Evolutionary conservation across 2,888 invertebrate species (phyloP).

Genomic region (Pseudanteris insignis): DNA sequence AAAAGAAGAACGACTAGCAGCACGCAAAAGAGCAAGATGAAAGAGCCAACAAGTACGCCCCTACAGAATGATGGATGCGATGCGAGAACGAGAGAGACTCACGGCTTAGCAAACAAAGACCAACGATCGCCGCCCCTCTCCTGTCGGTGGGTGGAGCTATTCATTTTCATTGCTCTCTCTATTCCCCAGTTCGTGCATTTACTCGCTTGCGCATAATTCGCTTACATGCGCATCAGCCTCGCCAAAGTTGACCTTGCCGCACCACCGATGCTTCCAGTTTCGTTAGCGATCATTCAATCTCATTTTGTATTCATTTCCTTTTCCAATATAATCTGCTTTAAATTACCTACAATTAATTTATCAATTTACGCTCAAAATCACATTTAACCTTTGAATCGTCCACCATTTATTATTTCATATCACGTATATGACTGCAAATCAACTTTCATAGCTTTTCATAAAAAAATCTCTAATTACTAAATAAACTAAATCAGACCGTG

Average conservation of each 20-base stretch:
- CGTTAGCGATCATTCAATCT: too few species aligned
- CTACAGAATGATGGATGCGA: conserved; percentile 66
- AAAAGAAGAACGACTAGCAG: conserved; percentile 35
- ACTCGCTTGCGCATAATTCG: conserved; percentile 37
- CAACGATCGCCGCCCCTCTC: conserved; percentile 45
- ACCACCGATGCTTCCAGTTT: conserved; percentile 32
- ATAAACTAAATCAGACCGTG: too few species aligned
- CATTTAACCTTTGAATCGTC: too few species aligned
- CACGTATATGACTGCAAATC: too few species aligned
- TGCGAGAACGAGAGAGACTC: conserved; percentile 42
- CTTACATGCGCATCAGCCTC: conserved; percentile 27
- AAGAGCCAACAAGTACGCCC: conserved; percentile 64
- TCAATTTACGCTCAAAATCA: too few species aligned
- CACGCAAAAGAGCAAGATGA: conserved; percentile 61
- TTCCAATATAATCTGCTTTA: too few species aligned
- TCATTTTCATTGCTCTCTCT: conserved; percentile 60
- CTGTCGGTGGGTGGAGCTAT: conserved; percentile 62
- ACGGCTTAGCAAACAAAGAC: conserved; percentile 2
- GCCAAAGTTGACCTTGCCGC: conserved; percentile 37
- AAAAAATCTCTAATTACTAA: too few species aligned
- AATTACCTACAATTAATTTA: too few species aligned
- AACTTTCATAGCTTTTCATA: too few species aligned
- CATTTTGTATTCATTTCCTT: too few species aligned
- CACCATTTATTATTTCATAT: too few species aligned
- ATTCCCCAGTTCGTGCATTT: conserved; percentile 42